phyloP scores from a whole-genome alignment of 2,888 invertebrate species.

The Tetheella fluctuosa region DNA sequence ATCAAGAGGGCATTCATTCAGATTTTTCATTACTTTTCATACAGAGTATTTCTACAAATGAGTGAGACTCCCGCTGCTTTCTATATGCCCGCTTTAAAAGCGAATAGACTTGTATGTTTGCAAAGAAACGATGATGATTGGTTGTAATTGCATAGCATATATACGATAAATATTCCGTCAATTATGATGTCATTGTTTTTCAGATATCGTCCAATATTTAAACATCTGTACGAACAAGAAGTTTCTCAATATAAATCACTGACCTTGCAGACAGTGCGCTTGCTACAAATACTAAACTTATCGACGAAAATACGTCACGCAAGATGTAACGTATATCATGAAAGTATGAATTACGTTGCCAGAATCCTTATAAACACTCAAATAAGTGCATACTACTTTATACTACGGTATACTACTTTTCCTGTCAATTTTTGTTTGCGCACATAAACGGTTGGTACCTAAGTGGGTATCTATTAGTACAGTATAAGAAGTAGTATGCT shows the following conservation, averaged over 20 bases:
- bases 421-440: too few species aligned
- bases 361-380: not conserved
- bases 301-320: not conserved
- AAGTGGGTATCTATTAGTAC: too few species aligned
- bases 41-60: too few species aligned
- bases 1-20: too few species aligned
- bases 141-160: not conserved
- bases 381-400: too few species aligned
- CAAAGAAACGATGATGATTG: not conserved
- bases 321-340: not conserved
- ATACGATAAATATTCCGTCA: conserved; percentile 17
- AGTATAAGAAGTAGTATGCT: too few species aligned
- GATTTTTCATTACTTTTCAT: too few species aligned
- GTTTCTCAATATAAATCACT: conserved; percentile 25
- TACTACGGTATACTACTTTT: too few species aligned
- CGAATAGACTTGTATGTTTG: too few species aligned
- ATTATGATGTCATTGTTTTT: conserved; percentile 37
- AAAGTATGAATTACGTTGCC: not conserved
- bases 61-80: too few species aligned
- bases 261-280: conserved; percentile 22
- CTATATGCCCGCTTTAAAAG: too few species aligned
- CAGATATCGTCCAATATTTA: conserved; percentile 29
- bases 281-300: conserved; percentile 8
- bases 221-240: conserved; percentile 26
- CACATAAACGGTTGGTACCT: too few species aligned